Evolutionary conservation across 2,888 invertebrate genomes (phyloP).

Genomic region (Quadroppia sp.): DNA sequence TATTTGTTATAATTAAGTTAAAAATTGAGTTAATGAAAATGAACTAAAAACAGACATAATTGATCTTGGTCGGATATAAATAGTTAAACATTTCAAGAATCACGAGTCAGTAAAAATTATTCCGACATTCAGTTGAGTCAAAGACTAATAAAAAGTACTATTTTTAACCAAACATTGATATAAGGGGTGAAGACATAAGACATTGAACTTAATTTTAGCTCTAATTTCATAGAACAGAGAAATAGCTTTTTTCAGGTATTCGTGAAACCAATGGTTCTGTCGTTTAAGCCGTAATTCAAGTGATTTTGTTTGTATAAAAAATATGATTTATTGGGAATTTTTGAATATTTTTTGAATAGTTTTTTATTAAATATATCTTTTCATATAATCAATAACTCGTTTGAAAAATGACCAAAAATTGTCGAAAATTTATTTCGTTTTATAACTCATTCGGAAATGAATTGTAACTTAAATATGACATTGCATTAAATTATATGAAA

Average conservation of each 20-base stretch:
- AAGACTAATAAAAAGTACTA: not conserved
- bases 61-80: no score
- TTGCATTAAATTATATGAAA: no score
- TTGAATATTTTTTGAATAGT: not conserved
- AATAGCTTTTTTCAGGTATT: not conserved
- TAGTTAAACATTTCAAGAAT: no score
- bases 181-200: not conserved
- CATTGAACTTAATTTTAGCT: slow-evolving; percentile 10
- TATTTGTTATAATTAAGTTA: no score
- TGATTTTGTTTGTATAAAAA: no score
- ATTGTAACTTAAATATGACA: no score
- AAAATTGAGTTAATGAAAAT: no score
- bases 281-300: no score
- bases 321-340: not conserved
- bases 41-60: no score
- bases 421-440: not conserved
- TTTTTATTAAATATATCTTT: not conserved
- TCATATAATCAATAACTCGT: not conserved
- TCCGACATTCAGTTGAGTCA: not conserved
- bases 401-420: not conserved
- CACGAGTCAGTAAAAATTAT: not conserved
- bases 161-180: not conserved
- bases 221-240: not conserved
- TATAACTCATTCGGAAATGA: no score
- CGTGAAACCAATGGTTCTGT: not conserved